Conservation (phyloP, 2,113 vertebrate genomes). For the Macrotis lagotis region DNA sequence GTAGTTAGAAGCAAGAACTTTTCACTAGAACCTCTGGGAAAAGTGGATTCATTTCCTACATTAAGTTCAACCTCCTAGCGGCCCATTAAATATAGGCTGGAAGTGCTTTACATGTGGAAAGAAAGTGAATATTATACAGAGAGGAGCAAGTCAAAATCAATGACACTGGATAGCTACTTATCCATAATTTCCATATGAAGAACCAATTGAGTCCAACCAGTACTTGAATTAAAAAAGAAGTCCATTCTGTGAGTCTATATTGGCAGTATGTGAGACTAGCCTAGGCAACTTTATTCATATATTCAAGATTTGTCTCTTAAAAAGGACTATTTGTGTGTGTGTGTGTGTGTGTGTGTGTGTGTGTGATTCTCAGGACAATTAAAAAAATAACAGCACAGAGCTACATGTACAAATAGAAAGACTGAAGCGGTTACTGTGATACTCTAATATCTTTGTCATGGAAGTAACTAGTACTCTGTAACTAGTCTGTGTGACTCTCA, state of each 20-base stretch:
- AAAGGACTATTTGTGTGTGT: conserved; percentile 1
- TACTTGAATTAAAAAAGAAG: conserved; percentile 10
- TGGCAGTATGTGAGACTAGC: no score
- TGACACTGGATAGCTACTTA: not conserved
- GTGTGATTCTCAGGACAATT: not conserved
- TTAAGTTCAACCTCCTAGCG: conserved; percentile 48
- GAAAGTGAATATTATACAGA: conserved; percentile 37
- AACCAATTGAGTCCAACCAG: conserved; percentile 6
- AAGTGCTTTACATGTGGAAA: conserved; percentile 48
- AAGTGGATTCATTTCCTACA: conserved; percentile 36
- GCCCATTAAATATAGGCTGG: conserved; percentile 47
- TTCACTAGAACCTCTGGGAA: conserved; percentile 49
- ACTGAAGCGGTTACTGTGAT: not conserved
- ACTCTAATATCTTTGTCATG: not conserved
- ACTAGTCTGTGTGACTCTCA: not conserved
- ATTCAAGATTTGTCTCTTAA: conserved; percentile 1
- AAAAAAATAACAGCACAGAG: not conserved
- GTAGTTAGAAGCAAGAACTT: conserved; percentile 22
- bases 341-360: no score
- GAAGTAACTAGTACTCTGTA: not conserved
- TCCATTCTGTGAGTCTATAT: not conserved
- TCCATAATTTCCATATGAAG: conserved; percentile 23
- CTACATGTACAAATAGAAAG: not conserved
- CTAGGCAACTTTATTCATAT: not conserved
- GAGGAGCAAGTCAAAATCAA: conserved; percentile 17